Evolutionary conservation across 2,113 vertebrate species (phyloP).

Genomic region (Bambusicola thoracicus): DNA sequence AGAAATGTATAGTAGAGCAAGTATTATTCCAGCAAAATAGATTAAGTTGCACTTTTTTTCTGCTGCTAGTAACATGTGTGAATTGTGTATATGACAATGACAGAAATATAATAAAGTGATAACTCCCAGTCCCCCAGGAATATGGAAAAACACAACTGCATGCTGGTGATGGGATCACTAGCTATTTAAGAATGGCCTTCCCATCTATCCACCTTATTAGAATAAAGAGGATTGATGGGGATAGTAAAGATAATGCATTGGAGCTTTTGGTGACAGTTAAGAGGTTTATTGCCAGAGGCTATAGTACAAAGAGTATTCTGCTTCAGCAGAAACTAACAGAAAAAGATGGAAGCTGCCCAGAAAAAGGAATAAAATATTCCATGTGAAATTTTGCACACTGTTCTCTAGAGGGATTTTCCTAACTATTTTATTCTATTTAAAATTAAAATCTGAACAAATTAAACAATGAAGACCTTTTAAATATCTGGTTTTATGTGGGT

Average conservation of each 20-base stretch:
- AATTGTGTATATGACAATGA: not conserved
- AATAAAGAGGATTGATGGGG: constrained; percentile 24
- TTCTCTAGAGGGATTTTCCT: not conserved
- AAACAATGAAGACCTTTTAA: not conserved
- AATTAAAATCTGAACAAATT: not conserved
- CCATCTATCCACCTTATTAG: constrained; percentile 12
- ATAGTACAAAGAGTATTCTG: not conserved
- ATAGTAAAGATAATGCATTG: constrained; percentile 9
- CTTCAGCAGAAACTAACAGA: constrained; percentile 6
- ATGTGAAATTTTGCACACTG: not conserved
- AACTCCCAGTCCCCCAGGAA: not conserved
- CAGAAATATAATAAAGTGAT: not conserved
- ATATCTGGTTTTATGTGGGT: not conserved
- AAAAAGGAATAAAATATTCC: constrained; percentile 1
- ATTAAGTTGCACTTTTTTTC: not conserved
- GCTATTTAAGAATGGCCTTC: not conserved
- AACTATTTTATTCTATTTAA: not conserved
- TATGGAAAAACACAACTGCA: not conserved
- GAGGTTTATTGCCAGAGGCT: constrained; percentile 31
- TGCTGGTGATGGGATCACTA: not conserved
- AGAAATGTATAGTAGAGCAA: not conserved
- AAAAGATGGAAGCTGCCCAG: not conserved
- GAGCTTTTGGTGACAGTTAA: constrained; percentile 15
- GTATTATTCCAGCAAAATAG: not conserved
- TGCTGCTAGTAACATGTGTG: not conserved